phyloP scores from a whole-genome alignment of 2,113 vertebrate genomes.

The Ciconia boyciana region DNA sequence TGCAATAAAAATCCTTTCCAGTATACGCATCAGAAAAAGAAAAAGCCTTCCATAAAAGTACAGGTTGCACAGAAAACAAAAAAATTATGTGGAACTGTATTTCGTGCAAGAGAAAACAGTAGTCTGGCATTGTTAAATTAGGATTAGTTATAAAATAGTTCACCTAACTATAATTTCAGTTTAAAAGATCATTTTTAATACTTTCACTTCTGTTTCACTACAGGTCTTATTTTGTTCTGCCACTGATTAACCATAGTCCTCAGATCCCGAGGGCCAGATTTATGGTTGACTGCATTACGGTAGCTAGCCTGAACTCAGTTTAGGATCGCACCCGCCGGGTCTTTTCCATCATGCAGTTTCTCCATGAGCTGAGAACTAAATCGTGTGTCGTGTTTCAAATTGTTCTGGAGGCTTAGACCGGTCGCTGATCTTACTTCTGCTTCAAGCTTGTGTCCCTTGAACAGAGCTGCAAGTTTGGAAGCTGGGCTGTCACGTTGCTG shows the following conservation, averaged over 20 bases:
- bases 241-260: neutral
- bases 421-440: neutral
- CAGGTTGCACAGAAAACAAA: neutral
- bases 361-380: neutral
- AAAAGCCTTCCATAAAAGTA: neutral
- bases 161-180: neutral
- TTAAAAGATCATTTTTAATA: neutral
- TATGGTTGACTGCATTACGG: neutral
- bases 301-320: neutral
- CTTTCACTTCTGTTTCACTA: neutral
- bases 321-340: accelerated
- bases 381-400: neutral
- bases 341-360: neutral
- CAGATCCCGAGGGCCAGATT: neutral
- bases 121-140: neutral
- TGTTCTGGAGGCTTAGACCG: neutral
- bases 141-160: neutral
- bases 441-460: neutral
- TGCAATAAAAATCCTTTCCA: conserved; percentile 23
- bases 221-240: neutral
- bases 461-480: neutral
- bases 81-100: neutral
- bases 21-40: neutral
- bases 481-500: neutral
- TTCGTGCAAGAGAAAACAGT: neutral